A percentile compares a stretch with the other conserved stretches of the same genome.
These are phyloP conservation scores for Ctenopoma multispine DNA, from an alignment of 2,797 vertebrate species.

Conservation along the genomic window DNA sequence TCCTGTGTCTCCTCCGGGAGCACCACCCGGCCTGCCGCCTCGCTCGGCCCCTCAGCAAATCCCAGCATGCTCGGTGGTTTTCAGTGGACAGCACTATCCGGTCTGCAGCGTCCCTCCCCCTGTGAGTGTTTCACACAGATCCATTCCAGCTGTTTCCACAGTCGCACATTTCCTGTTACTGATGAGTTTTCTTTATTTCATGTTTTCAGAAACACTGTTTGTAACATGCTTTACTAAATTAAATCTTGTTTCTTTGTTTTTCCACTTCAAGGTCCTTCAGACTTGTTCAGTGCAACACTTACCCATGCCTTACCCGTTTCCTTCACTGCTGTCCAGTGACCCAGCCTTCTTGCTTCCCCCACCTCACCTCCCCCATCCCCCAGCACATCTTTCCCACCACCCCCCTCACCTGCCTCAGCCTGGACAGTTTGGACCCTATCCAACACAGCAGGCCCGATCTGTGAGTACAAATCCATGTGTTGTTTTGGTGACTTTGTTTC, in stretches of 20 bases:
- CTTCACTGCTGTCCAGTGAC: conserved; percentile 95
- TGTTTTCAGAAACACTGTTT: background rate
- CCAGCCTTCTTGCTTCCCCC: conserved; percentile 91
- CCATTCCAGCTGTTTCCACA: background rate
- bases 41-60: conserved; percentile 90
- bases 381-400: conserved; percentile 93
- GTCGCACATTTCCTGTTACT: background rate
- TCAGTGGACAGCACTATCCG: conserved; percentile 94
- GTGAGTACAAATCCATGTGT: conserved; percentile 79
- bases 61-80: conserved; percentile 94
- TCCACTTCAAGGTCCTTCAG: conserved; percentile 89
- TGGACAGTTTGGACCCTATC: conserved; percentile 95
- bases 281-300: conserved; percentile 98
- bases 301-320: conserved; percentile 96
- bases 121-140: conserved; percentile 82
- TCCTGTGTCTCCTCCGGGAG: conserved; percentile 89
- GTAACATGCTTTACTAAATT: background rate
- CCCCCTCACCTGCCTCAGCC: conserved; percentile 94
- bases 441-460: conserved; percentile 94
- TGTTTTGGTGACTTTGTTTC: background rate
- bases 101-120: conserved; percentile 80
- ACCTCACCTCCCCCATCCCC: conserved; percentile 86
- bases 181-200: background rate
- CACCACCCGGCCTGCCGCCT: conserved; percentile 89
- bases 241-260: conserved; percentile 1